Conservation (phyloP, 37 sponge, comb jelly and placozoan genomes). For the Lycopodina hypogea region DNA sequence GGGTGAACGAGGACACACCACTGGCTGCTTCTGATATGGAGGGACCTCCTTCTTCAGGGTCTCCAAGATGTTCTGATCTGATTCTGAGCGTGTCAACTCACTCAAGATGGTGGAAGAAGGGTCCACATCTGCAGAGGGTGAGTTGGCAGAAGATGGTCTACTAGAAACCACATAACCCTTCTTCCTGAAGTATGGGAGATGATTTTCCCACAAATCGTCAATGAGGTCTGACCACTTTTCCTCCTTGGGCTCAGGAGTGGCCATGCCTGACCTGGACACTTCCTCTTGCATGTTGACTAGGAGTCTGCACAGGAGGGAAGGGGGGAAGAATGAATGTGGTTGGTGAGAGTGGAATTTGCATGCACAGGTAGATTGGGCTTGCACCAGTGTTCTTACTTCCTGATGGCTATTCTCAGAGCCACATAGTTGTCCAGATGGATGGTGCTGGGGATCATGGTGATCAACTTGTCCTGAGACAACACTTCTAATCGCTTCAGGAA, state of each 20-base stretch:
- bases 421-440: conserved; percentile 53
- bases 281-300: conserved; percentile 10
- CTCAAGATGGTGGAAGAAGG: conserved; percentile 19
- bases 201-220: conserved; percentile 37
- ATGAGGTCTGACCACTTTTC: conserved; percentile 44
- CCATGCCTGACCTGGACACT: conserved; percentile 6
- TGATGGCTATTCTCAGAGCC: conserved; percentile 28
- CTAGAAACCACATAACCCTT: conserved; percentile 10
- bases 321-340: background rate
- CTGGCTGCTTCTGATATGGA: background rate
- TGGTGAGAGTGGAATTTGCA: background rate
- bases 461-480: conserved; percentile 4
- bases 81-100: conserved; percentile 22
- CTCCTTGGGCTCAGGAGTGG: conserved; percentile 28
- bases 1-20: too few species aligned
- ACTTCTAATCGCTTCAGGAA: conserved; percentile 28
- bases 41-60: background rate
- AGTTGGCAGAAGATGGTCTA: background rate
- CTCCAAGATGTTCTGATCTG: conserved; percentile 30
- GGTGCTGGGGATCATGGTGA: conserved; percentile 26
- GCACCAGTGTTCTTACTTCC: conserved; percentile 22
- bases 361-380: too few species aligned
- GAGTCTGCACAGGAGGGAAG: conserved; percentile 1
- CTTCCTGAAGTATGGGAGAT: conserved; percentile 29
- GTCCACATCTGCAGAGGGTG: background rate